Evolutionary conservation across 1,140 invertebrate species (phyloP).

Genomic region (Ridgeia piscesae): DNA sequence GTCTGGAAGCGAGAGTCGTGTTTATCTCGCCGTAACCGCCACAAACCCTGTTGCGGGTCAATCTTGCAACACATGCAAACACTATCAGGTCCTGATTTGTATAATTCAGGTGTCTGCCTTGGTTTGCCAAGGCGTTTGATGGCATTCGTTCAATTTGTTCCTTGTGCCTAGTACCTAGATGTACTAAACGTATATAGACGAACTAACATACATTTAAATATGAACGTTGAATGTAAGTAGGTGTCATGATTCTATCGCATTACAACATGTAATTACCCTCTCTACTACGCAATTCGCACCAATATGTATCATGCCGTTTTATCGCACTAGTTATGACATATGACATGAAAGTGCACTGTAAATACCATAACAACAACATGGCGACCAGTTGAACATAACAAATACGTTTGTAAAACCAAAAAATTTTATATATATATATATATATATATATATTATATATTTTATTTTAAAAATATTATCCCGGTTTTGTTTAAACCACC

Average conservation of each 20-base stretch:
- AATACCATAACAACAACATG: too few species aligned
- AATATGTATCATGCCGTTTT: too few species aligned
- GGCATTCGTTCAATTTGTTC: background rate
- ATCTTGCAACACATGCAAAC: background rate
- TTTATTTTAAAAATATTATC: background rate
- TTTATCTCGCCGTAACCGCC: background rate
- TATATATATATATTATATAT: conserved; percentile 22
- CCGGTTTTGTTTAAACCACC: background rate
- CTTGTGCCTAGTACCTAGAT: background rate
- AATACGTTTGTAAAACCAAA: too few species aligned
- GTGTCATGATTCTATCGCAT: too few species aligned
- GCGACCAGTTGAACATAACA: too few species aligned
- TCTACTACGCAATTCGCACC: too few species aligned
- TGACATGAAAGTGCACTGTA: too few species aligned
- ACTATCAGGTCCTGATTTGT: too few species aligned
- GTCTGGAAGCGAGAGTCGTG: background rate
- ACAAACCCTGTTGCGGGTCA: background rate
- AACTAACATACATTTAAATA: background rate
- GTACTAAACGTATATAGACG: background rate
- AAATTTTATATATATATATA: background rate
- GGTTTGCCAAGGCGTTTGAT: too few species aligned
- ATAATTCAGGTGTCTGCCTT: too few species aligned
- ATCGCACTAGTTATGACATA: too few species aligned
- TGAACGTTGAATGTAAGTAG: background rate
- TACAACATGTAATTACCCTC: too few species aligned